Percentiles rank a stretch among this genome's conserved stretches.
phyloP scores from a whole-genome alignment of 2,888 invertebrate genomes.

The Caenorhabditis doughertyi region DNA sequence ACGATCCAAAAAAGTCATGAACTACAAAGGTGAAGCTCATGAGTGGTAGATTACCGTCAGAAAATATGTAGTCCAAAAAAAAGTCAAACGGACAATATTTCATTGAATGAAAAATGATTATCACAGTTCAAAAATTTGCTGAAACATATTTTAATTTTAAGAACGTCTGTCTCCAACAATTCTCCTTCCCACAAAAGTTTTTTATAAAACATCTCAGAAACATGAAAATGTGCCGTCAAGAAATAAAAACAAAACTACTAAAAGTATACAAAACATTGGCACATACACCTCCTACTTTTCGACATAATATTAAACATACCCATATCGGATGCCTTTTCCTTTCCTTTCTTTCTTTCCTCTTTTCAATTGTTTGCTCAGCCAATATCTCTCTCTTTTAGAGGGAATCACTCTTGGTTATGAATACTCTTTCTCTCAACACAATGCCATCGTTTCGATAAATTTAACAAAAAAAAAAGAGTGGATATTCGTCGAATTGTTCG shows the following conservation, averaged over 20 bases:
- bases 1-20: no score
- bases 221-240: not conserved
- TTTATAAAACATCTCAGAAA: not conserved
- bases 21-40: no score
- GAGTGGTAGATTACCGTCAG: no score
- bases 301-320: conserved; percentile 44
- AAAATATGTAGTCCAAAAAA: no score
- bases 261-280: conserved; percentile 22
- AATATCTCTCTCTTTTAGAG: no score
- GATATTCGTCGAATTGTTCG: conserved; percentile 1
- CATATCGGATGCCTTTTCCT: conserved; percentile 43
- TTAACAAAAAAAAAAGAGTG: not conserved
- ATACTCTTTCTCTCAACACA: conserved; percentile 26
- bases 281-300: not conserved
- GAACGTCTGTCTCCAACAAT: no score
- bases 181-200: not conserved
- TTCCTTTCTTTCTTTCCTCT: not conserved
- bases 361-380: conserved; percentile 45
- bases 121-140: not conserved
- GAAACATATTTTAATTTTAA: no score
- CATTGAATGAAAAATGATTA: no score
- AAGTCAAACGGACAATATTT: no score
- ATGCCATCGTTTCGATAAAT: conserved; percentile 12
- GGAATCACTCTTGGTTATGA: conserved; percentile 6
- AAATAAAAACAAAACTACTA: not conserved